Evolutionary conservation across 2,888 invertebrate genomes (phyloP), one percentile per base, ranked within the genome.

Genomic region (Seladonia tumulorum): DNA sequence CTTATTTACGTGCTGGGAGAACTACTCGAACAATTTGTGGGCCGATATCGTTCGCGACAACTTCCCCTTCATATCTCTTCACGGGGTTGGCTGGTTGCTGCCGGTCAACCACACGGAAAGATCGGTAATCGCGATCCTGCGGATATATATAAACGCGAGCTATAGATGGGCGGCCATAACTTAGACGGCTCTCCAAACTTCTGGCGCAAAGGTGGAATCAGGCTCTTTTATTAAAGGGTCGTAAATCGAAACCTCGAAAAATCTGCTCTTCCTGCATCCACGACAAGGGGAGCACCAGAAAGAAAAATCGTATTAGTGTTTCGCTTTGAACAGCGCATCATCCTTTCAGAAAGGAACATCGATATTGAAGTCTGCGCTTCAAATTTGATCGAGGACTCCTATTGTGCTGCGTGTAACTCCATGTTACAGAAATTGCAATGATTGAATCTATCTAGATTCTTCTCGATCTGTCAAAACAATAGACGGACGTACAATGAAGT

Each of bases 11-110:
- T 10, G 74, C 22, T 1, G 18, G 57, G 16, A 18, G 25, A 49
- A 49, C 39, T 25, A 22, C 45, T 29, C 45, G 76, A 63, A 45
- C 45, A 63, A 76, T 76, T 63, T 63, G 63, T 45, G 45, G 57
- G 42, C 29, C 76, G 63, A 76, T 63, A 76, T 63, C 76, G 75
- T 75, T 25, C 75, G 45, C 29, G 76, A 63, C 63, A 45, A 45
- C 29, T 29, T 18, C 29, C 63, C 63, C 18, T 42, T 45, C 25
- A 45, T 76, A 29, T 76, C 63, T 76, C 45, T 57, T 57, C 57
- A 57, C 57, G 25, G 57, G 57, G 12, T 57, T 57, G n/a, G 57
- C n/a, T n/a, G n/a, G 57, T 57, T n/a, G n/a, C 12, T 25, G 12
- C n/a, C 57, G 25, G 57, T 57, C 57, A 57, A 57, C 57, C 57